These are phyloP conservation scores for Tuta absoluta DNA, from an alignment of 2,888 invertebrate species.

Conservation along the genomic window DNA sequence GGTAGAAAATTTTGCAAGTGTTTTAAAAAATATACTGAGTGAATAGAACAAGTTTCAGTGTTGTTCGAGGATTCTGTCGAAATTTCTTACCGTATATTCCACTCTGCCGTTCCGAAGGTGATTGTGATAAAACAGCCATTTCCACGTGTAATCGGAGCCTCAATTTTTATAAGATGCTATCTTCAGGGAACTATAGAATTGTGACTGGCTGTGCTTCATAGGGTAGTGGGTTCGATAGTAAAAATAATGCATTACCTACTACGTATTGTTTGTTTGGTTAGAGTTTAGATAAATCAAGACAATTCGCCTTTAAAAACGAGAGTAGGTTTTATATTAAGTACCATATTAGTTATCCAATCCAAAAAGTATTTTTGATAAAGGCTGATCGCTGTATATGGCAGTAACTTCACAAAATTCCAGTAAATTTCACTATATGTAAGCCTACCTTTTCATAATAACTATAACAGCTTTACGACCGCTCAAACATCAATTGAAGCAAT, in stretches of 20 bases:
- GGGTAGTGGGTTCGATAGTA: not conserved
- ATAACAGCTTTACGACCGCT: not conserved
- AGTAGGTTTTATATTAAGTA: no score
- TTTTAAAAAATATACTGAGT: no score
- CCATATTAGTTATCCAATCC: no score
- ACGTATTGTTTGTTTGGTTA: not conserved
- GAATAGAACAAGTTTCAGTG: no score
- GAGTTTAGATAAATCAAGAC: no score
- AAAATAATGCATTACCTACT: not conserved
- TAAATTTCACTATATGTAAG: not conserved
- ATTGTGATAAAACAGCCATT: constrained; percentile 71
- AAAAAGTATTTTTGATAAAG: no score
- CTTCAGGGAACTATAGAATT: constrained; percentile 39
- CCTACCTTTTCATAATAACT: not conserved
- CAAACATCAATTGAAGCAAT: constrained; percentile 21
- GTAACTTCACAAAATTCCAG: not conserved
- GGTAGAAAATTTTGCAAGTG: no score
- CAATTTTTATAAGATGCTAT: constrained; percentile 67
- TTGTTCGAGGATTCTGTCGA: constrained; percentile 23
- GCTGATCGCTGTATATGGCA: no score
- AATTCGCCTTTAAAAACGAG: no score
- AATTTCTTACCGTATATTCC: constrained; percentile 40
- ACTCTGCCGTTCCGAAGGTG: constrained; percentile 38
- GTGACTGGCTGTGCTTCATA: constrained; percentile 14
- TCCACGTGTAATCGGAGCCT: constrained; percentile 64